Base-by-base conservation (phyloP, 2,797 vertebrate species). In the Oreonectes daqikongensis region DNA sequence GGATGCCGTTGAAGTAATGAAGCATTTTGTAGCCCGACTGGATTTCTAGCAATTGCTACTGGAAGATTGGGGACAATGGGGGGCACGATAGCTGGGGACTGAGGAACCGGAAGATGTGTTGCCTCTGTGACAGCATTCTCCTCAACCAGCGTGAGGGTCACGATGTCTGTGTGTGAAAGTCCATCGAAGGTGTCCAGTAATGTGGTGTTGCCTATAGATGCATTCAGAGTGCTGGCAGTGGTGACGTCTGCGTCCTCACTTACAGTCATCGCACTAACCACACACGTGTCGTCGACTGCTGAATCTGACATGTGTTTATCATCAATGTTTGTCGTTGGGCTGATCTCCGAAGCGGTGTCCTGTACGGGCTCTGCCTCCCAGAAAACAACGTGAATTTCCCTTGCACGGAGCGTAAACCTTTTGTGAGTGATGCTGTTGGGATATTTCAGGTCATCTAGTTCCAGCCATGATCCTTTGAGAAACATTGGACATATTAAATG, bases 391-490 rank as follows among this genome's bases (percentile, higher is more conserved):
- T 97, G 95, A 75, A 96, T 91, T 79, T 97, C 95, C 35, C 88
- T 86, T 50, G 94, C 81, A 7, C 92, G 92, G 72, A 97, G 88
- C 5, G 87, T 84, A 68, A 96, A 92, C 48, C 77, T 88, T 38
- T 78, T 65, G 26, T 82, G 90, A n/a, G 67, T 91, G 81, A 77
- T 80, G 84, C 91, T 93, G 18, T 86, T 82, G 0, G 91, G 92
- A 46, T 96, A 92, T 82, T 96, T 94, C 82, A 97, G 84, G 82
- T 96, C 97, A 73, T 99, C 95, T 64, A 93, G 96, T 79, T 98
- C 95, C 64, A 96, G 86, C 97, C 97, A 99, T 1, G 87, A 92
- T 57, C 94, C 97, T 99, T 82, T 18, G 38, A 50, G 75, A 68
- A 40, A 32, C 9, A 35, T 30, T 1, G 8, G 32, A 35, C 8